A percentile compares a stretch with the other conserved stretches of the same genome.
Conservation (phyloP, 2,113 vertebrate species). For the Narcine bancroftii region DNA sequence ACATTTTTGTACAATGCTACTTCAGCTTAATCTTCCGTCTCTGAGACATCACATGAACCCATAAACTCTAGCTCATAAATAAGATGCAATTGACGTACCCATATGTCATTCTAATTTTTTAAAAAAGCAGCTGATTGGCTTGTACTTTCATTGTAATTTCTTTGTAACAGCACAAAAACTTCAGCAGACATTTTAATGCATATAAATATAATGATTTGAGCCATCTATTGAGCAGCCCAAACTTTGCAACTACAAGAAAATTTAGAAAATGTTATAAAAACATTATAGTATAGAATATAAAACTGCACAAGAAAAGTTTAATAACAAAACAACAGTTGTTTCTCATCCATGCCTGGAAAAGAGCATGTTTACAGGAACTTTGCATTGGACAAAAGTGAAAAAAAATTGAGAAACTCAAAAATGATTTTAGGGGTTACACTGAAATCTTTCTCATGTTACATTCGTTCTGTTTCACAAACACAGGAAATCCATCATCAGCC, state of each 20-base stretch:
- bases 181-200: neutral
- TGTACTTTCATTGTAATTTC: neutral
- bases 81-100: neutral
- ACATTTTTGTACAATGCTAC: too few species aligned
- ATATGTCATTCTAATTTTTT: neutral
- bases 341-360: neutral
- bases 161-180: neutral
- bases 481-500: slow-evolving; percentile 26
- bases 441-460: slow-evolving; percentile 27
- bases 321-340: neutral
- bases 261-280: too few species aligned
- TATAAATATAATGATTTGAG: neutral
- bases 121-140: neutral
- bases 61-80: neutral
- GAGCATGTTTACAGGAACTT: neutral
- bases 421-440: slow-evolving; percentile 11
- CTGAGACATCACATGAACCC: neutral
- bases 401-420: slow-evolving; percentile 20
- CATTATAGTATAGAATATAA: neutral
- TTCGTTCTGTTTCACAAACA: slow-evolving; percentile 21
- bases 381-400: slow-evolving; percentile 6
- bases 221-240: neutral
- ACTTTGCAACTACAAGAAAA: neutral
- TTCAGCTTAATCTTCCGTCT: neutral
- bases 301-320: neutral